These are phyloP conservation scores for Zophobas atratus DNA, from an alignment of 1,140 invertebrate genomes.

Conservation along the genomic window DNA sequence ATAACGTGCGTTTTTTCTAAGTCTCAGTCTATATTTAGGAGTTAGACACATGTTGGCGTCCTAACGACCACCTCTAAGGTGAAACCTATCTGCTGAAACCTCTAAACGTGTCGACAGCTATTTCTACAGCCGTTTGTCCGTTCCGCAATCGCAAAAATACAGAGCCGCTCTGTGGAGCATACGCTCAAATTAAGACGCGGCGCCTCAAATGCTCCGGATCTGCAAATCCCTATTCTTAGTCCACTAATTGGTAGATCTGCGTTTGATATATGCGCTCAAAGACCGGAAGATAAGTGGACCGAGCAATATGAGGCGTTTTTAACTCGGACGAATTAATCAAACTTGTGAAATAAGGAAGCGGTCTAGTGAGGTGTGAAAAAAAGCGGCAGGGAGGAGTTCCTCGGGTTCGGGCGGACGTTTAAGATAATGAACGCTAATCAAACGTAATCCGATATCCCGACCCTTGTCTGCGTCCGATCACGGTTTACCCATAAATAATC, in stretches of 20 bases:
- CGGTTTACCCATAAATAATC: conserved; percentile 59
- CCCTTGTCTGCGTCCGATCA: conserved; percentile 47
- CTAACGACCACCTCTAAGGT: too few relatives aligned
- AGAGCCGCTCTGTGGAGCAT: conserved; percentile 34
- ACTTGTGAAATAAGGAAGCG: conserved; percentile 10
- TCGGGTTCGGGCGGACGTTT: conserved; percentile 3
- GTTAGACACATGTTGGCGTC: too few relatives aligned
- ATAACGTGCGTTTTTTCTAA: too few relatives aligned
- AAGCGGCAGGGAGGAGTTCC: not conserved
- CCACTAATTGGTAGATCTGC: conserved; percentile 33
- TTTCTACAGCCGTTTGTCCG: conserved; percentile 25
- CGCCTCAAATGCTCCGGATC: conserved; percentile 44
- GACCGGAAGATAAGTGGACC: conserved; percentile 20
- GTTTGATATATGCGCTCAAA: conserved; percentile 16
- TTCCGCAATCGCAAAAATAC: conserved; percentile 49
- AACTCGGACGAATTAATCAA: conserved; percentile 10
- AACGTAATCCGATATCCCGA: conserved; percentile 55
- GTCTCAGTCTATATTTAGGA: too few relatives aligned
- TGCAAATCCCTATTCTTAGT: conserved; percentile 36
- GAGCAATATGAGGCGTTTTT: conserved; percentile 26
- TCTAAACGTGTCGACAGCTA: conserved; percentile 29
- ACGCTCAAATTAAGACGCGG: conserved; percentile 50
- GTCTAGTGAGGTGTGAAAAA: conserved; percentile 18
- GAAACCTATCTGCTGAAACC: not conserved
- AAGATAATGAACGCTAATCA: conserved; percentile 50